phyloP scores from a whole-genome alignment of 2,888 invertebrate species.

The Caenorhabditis angaria region DNA sequence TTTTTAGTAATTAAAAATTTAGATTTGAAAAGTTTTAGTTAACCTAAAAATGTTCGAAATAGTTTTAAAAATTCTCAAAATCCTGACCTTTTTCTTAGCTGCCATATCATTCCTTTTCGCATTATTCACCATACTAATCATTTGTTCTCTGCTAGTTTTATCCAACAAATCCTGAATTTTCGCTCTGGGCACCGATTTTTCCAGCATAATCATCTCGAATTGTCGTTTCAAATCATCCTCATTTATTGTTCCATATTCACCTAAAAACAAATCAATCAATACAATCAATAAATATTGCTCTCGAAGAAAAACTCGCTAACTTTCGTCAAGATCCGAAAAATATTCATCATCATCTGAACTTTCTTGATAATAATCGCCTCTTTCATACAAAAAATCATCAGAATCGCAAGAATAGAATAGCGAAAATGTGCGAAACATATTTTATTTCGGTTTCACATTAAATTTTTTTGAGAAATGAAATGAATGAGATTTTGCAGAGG shows the following conservation, averaged over 20 bases:
- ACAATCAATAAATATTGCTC: not conserved
- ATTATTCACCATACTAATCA: constrained; percentile 23
- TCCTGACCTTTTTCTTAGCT: constrained; percentile 16
- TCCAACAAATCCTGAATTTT: constrained; percentile 17
- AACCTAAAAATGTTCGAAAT: too few relatives aligned
- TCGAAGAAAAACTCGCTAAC: too few relatives aligned
- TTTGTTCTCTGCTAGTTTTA: constrained; percentile 18
- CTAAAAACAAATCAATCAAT: constrained; percentile 12
- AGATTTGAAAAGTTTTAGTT: too few relatives aligned
- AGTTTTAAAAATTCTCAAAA: too few relatives aligned
- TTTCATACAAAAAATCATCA: not conserved
- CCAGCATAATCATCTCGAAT: constrained; percentile 30
- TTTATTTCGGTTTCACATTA: too few relatives aligned
- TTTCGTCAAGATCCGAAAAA: constrained; percentile 9
- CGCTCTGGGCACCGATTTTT: constrained; percentile 8
- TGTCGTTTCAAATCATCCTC: constrained; percentile 25
- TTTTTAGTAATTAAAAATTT: too few relatives aligned
- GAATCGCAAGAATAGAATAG: not conserved
- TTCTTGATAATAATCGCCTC: not conserved
- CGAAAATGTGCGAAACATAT: constrained; percentile 4
- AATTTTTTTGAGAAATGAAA: not conserved
- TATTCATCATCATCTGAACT: not conserved
- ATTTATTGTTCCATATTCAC: constrained; percentile 15
- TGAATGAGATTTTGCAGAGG: not conserved
- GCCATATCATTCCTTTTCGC: constrained; percentile 24